Evolutionary conservation across 2,113 vertebrate genomes (phyloP).

Genomic region (Mola mola): DNA sequence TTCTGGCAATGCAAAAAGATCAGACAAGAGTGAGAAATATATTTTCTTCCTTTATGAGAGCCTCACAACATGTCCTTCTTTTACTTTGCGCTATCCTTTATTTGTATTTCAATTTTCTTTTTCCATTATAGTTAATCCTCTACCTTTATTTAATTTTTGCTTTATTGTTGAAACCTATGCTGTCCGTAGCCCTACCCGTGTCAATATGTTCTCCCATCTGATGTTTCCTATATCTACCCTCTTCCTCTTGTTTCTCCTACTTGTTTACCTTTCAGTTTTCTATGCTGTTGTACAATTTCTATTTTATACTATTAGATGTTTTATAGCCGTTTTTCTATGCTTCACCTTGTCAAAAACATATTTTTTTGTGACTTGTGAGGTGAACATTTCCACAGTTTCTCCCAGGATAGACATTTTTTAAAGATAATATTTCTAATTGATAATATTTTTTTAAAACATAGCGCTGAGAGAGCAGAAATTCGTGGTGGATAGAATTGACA

Average conservation of each 20-base stretch:
- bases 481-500: background rate
- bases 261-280: conserved; percentile 3
- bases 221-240: background rate
- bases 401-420: background rate
- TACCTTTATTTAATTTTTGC: background rate
- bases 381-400: conserved; percentile 14
- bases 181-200: too few relatives aligned
- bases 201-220: background rate
- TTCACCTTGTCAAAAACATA: background rate
- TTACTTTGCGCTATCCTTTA: conserved; percentile 2
- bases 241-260: background rate
- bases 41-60: too few relatives aligned
- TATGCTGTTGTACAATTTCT: background rate
- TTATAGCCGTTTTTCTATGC: background rate
- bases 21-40: background rate
- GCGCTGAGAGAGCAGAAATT: conserved; percentile 3
- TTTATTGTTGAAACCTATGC: background rate
- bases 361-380: conserved; percentile 13
- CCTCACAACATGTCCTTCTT: background rate
- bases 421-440: too few relatives aligned
- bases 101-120: background rate
- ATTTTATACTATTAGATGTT: background rate
- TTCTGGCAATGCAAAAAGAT: background rate
- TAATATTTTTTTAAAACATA: too few relatives aligned
- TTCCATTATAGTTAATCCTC: too few relatives aligned